Conservation (phyloP, 2,113 vertebrate genomes). For the Melanocharis versteri region DNA sequence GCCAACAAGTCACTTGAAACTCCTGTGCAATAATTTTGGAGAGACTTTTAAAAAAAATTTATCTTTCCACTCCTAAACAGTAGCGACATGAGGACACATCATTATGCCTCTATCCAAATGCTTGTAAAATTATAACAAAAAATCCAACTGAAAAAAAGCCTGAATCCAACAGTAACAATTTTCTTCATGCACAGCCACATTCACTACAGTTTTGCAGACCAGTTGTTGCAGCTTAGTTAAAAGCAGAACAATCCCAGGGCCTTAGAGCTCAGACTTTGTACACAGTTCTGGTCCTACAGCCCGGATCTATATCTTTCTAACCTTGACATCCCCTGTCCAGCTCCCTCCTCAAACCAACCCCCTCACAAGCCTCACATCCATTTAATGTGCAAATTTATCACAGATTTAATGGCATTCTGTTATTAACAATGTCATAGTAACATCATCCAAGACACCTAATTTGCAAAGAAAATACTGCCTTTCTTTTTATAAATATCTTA, state of each 20-base stretch:
- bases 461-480: neutral
- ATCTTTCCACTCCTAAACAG: neutral
- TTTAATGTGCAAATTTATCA: neutral
- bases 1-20: neutral
- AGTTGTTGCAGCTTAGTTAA: neutral
- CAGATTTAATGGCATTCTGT: neutral
- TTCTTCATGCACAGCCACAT: accelerated
- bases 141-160: neutral
- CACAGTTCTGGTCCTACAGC: neutral
- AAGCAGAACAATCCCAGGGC: neutral
- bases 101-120: neutral
- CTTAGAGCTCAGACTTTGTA: neutral
- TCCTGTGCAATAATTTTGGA: neutral
- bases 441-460: neutral
- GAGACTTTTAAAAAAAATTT: neutral
- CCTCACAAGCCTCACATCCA: neutral
- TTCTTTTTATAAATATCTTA: neutral
- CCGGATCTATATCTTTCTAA: neutral
- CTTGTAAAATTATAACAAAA: neutral
- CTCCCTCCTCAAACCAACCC: neutral
- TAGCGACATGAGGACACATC: accelerated
- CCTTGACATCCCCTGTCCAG: neutral
- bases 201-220: neutral
- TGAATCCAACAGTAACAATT: neutral
- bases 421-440: neutral